Base-by-base conservation (phyloP, 2,113 vertebrate species). In the Gymnobelideus leadbeateri region DNA sequence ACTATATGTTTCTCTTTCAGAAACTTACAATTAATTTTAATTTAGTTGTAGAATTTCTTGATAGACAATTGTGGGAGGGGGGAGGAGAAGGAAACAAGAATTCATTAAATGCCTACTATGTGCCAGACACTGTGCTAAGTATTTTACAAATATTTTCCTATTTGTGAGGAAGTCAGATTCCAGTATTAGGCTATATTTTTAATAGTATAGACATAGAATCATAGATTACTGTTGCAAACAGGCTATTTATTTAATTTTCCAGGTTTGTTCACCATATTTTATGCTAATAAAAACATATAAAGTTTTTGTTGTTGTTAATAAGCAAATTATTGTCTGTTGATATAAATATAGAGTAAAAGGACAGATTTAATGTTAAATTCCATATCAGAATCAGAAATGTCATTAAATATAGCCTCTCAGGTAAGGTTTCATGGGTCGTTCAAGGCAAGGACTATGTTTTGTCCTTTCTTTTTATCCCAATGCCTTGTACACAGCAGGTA, bases 141-240 rank as follows among this genome's bases (percentile, higher is more conserved):
- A 1, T n/a, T 84, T 84, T 43, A 84, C 5, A 43, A 43, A 84
- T 84, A 84, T 9, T 93, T 96, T 94, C 92, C 12, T 37, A 19
- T 90, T 1, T 54, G 61, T 92, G 49, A 96, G 91, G 89, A 89
- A 89, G 91, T 90, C 61, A 46, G 46, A 95, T 93, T 97, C n/a
- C 93, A 95, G 28, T 92, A 92, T 93, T 93, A 21, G 49, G 0
- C 89, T 91, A 54, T 3, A 92, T 52, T 0, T 77, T 68, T 93
- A 19, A 89, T 89, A 93, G 47, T 51, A 16, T 49, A 6, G 68
- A 24, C 8, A 50, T 90, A n/a, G 93, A 46, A 94, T 3, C 1
- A 46, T 47, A 28, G 3, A 47, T 54, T 93, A 92, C 28, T 89
- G 21, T n/a, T 92, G 25, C 51, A 54, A 55, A 24, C 0, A 55